Conservation (phyloP, 1,140 invertebrate genomes). For the Leptoteleia sp. region DNA sequence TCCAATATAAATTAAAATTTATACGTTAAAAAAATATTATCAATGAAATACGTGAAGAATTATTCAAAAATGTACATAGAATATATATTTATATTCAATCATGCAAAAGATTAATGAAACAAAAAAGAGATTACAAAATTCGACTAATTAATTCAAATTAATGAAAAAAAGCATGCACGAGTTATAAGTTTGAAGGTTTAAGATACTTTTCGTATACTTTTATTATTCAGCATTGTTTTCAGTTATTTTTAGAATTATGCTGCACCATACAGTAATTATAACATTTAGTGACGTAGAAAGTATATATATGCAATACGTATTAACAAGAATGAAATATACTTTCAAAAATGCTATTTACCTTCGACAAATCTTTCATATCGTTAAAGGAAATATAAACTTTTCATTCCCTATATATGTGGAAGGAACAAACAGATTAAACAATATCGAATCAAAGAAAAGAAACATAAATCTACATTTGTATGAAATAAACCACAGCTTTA, state of each 20-base stretch:
- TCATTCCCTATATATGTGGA: conserved; percentile 37
- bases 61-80: too few species aligned
- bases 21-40: too few species aligned
- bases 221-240: conserved; percentile 26
- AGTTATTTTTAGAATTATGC: conserved; percentile 41
- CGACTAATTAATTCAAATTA: conserved; percentile 25
- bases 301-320: conserved; percentile 49
- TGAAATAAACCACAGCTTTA: not conserved
- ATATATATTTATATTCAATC: conserved; percentile 14
- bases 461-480: too few species aligned
- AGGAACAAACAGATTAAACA: conserved; percentile 27
- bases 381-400: conserved; percentile 44
- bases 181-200: conserved; percentile 26
- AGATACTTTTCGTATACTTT: conserved; percentile 5
- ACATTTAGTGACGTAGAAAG: conserved; percentile 57
- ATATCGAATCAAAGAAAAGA: too few species aligned
- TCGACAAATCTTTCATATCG: conserved; percentile 31
- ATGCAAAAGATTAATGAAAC: conserved; percentile 23
- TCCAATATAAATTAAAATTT: too few species aligned
- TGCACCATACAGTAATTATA: conserved; percentile 47
- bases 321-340: conserved; percentile 45
- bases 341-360: conserved; percentile 53
- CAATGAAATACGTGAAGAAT: too few species aligned
- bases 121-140: conserved; percentile 24
- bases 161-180: conserved; percentile 66